These are phyloP conservation scores for Pasiphila rectangulata DNA, from an alignment of 2,888 invertebrate genomes.

Conservation along the genomic window DNA sequence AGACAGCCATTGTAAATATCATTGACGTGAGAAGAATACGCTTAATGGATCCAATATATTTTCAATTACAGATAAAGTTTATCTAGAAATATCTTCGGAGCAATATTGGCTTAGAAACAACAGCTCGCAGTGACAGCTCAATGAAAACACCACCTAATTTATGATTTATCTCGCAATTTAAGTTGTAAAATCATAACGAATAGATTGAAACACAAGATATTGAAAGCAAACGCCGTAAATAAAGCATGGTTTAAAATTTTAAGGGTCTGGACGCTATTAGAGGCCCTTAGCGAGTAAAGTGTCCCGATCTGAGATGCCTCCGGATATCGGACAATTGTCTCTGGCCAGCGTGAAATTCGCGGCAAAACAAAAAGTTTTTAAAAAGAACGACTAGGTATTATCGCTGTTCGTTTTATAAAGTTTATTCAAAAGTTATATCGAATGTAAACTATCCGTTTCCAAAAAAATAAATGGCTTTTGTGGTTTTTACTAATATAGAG, in stretches of 20 bases:
- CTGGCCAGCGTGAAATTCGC: constrained; percentile 58
- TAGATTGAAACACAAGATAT: constrained; percentile 32
- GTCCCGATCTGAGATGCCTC: constrained; percentile 55
- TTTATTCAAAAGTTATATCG: constrained; percentile 1
- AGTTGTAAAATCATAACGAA: constrained; percentile 33
- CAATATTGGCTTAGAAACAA: constrained; percentile 18
- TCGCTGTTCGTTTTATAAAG: constrained; percentile 13
- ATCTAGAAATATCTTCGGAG: constrained; percentile 15
- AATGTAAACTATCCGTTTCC: neutral
- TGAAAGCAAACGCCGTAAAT: constrained; percentile 63
- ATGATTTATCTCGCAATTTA: constrained; percentile 25
- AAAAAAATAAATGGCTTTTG: too few relatives aligned
- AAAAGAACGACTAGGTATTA: constrained; percentile 30
- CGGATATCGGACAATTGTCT: constrained; percentile 67
- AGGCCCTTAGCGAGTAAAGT: constrained; percentile 67
- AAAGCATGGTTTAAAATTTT: constrained; percentile 74
- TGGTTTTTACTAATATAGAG: neutral
- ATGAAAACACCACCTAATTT: constrained; percentile 21
- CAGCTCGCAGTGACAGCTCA: constrained; percentile 20
- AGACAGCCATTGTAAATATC: neutral
- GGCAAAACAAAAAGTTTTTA: constrained; percentile 44
- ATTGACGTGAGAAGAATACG: constrained; percentile 9
- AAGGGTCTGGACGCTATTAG: constrained; percentile 72
- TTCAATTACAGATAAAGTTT: constrained; percentile 23
- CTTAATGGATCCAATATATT: constrained; percentile 18